These are phyloP conservation scores for Tympanuchus pallidicinctus DNA, from an alignment of 2,113 vertebrate genomes.

Conservation along the genomic window DNA sequence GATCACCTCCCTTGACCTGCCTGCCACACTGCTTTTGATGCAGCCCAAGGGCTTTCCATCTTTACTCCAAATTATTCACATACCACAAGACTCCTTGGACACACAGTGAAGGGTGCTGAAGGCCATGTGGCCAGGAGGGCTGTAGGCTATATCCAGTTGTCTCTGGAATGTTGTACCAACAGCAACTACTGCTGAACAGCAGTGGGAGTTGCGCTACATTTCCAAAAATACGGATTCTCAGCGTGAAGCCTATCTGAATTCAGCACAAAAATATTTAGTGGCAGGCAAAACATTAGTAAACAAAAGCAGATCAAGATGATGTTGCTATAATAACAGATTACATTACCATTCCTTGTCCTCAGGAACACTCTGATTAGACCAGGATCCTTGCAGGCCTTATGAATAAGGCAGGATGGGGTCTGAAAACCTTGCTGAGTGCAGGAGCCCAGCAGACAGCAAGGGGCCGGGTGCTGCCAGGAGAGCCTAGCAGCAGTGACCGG, in stretches of 20 bases:
- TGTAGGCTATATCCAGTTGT: background rate
- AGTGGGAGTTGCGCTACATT: background rate
- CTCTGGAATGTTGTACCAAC: background rate
- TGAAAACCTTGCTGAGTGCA: background rate
- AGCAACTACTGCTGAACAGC: background rate
- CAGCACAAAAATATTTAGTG: conserved; percentile 26
- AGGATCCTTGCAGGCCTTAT: conserved; percentile 42
- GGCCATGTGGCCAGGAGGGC: background rate
- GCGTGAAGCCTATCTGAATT: conserved; percentile 19
- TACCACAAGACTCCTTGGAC: background rate
- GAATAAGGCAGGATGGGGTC: conserved; percentile 60
- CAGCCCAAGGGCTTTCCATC: background rate
- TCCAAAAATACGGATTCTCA: conserved; percentile 14
- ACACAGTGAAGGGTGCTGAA: background rate
- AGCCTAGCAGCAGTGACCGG: conserved; percentile 1
- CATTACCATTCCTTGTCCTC: conserved; percentile 41
- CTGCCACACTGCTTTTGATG: too few species aligned
- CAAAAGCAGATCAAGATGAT: conserved; percentile 56
- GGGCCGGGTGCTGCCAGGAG: conserved; percentile 17
- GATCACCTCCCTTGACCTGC: too few species aligned
- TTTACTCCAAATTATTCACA: background rate
- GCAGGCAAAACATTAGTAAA: conserved; percentile 65
- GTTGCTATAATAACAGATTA: conserved; percentile 65
- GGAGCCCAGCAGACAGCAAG: background rate
- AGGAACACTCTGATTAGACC: conserved; percentile 55